Evolutionary conservation across 2,888 invertebrate species (phyloP).

Genomic region (Oligia fasciuncula): DNA sequence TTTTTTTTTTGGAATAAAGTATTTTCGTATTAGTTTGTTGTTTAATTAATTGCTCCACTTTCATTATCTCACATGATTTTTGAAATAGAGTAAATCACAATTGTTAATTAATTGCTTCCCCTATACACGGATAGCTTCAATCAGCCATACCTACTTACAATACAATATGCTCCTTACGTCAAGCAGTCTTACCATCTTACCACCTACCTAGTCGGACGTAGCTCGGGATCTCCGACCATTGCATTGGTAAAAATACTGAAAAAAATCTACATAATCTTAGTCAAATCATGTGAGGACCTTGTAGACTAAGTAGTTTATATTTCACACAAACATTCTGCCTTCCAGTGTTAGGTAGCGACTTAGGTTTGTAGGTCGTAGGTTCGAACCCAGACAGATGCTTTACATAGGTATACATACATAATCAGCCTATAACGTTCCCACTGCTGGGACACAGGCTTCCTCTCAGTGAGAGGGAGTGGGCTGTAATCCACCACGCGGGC

Average conservation of each 20-base stretch:
- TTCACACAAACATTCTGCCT: neutral
- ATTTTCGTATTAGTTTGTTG: neutral
- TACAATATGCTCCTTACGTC: neutral
- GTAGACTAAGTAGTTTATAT: too few relatives aligned
- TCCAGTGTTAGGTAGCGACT: neutral
- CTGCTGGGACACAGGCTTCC: too few relatives aligned
- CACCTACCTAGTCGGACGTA: neutral
- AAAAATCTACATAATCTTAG: too few relatives aligned
- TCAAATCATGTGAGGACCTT: too few relatives aligned
- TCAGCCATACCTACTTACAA: neutral
- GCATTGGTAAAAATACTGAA: neutral
- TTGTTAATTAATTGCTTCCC: too few relatives aligned
- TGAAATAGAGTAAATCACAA: neutral
- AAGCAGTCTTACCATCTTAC: neutral
- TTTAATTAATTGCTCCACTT: slow-evolving; percentile 4
- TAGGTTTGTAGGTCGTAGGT: too few relatives aligned
- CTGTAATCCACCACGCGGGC: too few relatives aligned
- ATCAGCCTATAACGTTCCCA: too few relatives aligned
- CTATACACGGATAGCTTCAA: neutral
- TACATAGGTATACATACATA: too few relatives aligned
- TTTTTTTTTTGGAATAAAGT: neutral
- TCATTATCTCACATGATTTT: neutral
- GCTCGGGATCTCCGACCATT: too few relatives aligned
- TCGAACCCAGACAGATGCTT: too few relatives aligned
- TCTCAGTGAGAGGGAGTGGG: too few relatives aligned